Conservation (phyloP, 2,888 invertebrate species). For the Argynnis bischoffii region DNA sequence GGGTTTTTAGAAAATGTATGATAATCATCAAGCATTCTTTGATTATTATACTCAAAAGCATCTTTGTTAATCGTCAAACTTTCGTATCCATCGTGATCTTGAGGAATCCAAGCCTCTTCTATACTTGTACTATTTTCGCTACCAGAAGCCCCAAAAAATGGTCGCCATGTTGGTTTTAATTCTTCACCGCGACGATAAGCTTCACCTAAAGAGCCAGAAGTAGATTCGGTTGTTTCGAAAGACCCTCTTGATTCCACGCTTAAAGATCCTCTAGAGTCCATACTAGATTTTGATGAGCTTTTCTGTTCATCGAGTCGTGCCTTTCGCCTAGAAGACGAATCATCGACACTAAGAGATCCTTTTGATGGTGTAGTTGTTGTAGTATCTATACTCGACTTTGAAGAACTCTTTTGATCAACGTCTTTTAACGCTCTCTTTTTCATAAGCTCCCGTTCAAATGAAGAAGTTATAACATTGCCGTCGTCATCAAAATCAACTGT, state of each 20-base stretch:
- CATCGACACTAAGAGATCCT: constrained; percentile 78
- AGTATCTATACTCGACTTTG: constrained; percentile 83
- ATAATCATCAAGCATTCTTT: constrained; percentile 74
- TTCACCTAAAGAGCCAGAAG: constrained; percentile 88
- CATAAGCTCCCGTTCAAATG: constrained; percentile 69
- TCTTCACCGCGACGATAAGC: constrained; percentile 87
- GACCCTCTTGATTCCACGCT: constrained; percentile 88
- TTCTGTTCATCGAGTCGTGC: constrained; percentile 76
- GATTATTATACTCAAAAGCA: constrained; percentile 71
- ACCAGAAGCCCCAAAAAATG: constrained; percentile 88
- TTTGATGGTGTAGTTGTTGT: constrained; percentile 77
- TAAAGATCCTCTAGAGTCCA: constrained; percentile 84
- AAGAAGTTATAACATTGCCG: constrained; percentile 75
- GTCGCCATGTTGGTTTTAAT: constrained; percentile 90
- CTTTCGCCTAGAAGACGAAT: constrained; percentile 74
- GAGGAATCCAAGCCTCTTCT: constrained; percentile 91
- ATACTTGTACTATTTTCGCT: constrained; percentile 93
- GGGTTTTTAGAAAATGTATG: constrained; percentile 78
- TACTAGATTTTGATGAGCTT: constrained; percentile 84
- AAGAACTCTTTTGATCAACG: constrained; percentile 77
- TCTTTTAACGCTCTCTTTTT: constrained; percentile 74
- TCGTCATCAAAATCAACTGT: constrained; percentile 79
- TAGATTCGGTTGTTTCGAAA: constrained; percentile 87
- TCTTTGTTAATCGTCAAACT: constrained; percentile 77
- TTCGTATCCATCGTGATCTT: constrained; percentile 86